These are phyloP conservation scores for Upupa epops DNA, from an alignment of 2,113 vertebrate species.

Conservation along the genomic window DNA sequence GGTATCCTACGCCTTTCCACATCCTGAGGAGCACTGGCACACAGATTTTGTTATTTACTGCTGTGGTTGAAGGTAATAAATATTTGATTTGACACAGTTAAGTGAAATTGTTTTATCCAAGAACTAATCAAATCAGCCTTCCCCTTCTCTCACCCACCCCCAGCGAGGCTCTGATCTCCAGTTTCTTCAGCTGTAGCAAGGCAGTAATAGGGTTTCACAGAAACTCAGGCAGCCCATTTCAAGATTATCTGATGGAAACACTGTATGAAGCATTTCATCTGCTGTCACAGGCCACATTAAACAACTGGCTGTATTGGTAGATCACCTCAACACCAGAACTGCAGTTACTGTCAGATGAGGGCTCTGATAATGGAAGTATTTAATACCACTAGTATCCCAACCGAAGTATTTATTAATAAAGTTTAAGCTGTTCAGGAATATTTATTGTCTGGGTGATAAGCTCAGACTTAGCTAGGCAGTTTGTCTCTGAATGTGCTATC, in stretches of 20 bases:
- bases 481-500: not conserved
- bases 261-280: not conserved
- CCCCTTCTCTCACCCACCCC: not conserved
- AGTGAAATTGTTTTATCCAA: not conserved
- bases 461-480: not conserved
- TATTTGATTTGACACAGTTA: not conserved
- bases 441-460: not conserved
- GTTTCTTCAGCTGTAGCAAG: not conserved
- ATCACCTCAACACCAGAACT: not conserved
- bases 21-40: not conserved
- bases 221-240: not conserved
- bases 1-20: not conserved
- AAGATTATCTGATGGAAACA: not conserved
- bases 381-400: not conserved
- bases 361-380: not conserved
- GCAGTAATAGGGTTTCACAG: not conserved
- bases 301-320: fast-evolving
- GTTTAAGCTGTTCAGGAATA: not conserved
- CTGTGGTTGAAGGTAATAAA: not conserved
- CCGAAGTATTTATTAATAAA: not conserved
- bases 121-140: not conserved
- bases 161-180: not conserved
- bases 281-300: not conserved
- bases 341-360: not conserved
- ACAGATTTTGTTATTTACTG: not conserved